Evolutionary conservation across 2,113 vertebrate genomes (phyloP).

Genomic region (Etheostoma spectabile): DNA sequence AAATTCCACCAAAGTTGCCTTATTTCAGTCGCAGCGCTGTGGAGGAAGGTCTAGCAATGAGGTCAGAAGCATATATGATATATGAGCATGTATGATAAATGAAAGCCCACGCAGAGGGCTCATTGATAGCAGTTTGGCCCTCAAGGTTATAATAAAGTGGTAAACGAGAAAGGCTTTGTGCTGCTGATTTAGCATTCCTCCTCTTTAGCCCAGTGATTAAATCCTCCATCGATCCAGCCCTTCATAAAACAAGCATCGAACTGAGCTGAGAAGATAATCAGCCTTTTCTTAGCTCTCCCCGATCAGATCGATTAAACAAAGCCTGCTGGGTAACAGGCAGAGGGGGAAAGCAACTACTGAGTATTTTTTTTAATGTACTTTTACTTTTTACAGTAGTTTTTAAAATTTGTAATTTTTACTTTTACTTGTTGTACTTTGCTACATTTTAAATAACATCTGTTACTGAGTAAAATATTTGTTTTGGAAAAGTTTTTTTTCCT

Average conservation of each 20-base stretch:
- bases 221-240: neutral
- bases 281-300: neutral
- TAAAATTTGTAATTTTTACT: no score
- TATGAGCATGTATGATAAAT: neutral
- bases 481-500: no score
- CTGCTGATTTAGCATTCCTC: constrained; percentile 6
- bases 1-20: no score
- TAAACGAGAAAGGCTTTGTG: neutral
- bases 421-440: no score
- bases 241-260: neutral
- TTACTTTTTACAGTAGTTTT: no score
- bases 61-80: no score
- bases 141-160: neutral
- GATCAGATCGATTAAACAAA: neutral
- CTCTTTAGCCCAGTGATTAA: constrained; percentile 16
- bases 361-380: no score
- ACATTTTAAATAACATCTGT: no score
- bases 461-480: no score
- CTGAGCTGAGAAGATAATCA: neutral
- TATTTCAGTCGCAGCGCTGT: no score
- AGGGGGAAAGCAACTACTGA: no score
- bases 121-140: neutral
- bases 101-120: neutral
- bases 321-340: no score
- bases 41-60: neutral